A percentile compares a stretch with the other conserved stretches of the same genome.
Conservation (phyloP, 2,888 invertebrate genomes). For the Drosophila aldrichi region DNA sequence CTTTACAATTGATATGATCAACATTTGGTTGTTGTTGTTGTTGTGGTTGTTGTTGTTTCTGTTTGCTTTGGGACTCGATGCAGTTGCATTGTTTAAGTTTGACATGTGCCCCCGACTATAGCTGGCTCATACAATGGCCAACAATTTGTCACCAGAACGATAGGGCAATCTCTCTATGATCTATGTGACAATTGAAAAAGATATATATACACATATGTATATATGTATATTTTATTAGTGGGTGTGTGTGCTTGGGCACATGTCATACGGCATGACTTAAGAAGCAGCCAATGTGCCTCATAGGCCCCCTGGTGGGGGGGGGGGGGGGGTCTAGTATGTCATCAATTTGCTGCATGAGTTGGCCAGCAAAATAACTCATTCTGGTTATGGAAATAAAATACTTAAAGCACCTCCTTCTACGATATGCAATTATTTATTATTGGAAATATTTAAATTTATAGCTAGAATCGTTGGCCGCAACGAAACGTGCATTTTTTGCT, state of each 20-base stretch:
- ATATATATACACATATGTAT: not conserved
- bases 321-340: constrained; percentile 42
- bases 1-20: constrained; percentile 76
- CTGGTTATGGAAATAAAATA: constrained; percentile 27
- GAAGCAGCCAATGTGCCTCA: constrained; percentile 49
- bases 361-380: constrained; percentile 28
- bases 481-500: constrained; percentile 5
- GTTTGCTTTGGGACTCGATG: constrained; percentile 52
- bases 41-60: not conserved
- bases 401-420: constrained; percentile 10
- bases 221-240: constrained; percentile 7
- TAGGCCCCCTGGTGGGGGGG: not conserved
- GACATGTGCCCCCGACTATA: constrained; percentile 62
- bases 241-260: constrained; percentile 29
- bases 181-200: constrained; percentile 14
- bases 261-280: constrained; percentile 59
- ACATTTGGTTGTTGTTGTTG: constrained; percentile 42
- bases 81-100: constrained; percentile 70
- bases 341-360: constrained; percentile 69
- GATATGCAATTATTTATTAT: constrained; percentile 18
- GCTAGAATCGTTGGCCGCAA: not conserved
- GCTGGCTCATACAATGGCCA: constrained; percentile 36
- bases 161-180: constrained; percentile 18
- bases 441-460: constrained; percentile 6
- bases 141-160: constrained; percentile 64